Base-by-base conservation (phyloP, 2,113 vertebrate species). In the Ammodytes marinus region DNA sequence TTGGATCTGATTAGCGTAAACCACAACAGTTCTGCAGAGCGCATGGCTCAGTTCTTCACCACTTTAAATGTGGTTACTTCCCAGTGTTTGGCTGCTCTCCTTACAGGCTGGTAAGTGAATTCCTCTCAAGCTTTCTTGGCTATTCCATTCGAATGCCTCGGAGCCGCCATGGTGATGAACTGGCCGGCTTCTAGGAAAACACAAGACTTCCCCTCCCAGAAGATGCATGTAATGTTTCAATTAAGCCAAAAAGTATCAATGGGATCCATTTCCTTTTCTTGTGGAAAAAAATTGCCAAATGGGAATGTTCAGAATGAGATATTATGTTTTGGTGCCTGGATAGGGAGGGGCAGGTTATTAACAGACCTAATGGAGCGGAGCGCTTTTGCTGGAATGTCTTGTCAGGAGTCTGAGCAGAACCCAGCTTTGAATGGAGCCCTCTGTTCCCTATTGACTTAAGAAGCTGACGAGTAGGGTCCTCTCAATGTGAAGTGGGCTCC, bases 401-500 rank as follows among this genome's bases (percentile, higher is more conserved):
- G 89, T 91, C 82, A 14, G 87, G 73, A 89, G 74, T 84, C 88
- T 69, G 88, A 87, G 86, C 54, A 14, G 74, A 86, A 87, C 83
- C 82, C 52, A 17, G 77, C 66, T 43, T 57, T 94, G 84, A 94
- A 94, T 91, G 88, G 86, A 87, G 77, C 64, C 77, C 89, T 93
- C 91, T 94, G 91, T 94, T 94, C 89, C 70, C 84, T 88, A 85
- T 90, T 89, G 93, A 93, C 91, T 93, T 89, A 92, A 93, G 90
- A 92, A 87, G 91, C 74, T 90, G 91, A 91, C 84, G 83, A 93
- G 91, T 85, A 90, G 87, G 93, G 77, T 68, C 85, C 90, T 93
- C 93, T 94, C 91, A 77, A 92, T 87, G 86, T 94, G 94, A 92
- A 95, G 91, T 94, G 91, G 90, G 88, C 86, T 88, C 81, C 89